Evolutionary conservation across 1,140 invertebrate genomes (phyloP), one percentile per base, ranked within the genome.

Genomic region (Marisa cornuarietis): DNA sequence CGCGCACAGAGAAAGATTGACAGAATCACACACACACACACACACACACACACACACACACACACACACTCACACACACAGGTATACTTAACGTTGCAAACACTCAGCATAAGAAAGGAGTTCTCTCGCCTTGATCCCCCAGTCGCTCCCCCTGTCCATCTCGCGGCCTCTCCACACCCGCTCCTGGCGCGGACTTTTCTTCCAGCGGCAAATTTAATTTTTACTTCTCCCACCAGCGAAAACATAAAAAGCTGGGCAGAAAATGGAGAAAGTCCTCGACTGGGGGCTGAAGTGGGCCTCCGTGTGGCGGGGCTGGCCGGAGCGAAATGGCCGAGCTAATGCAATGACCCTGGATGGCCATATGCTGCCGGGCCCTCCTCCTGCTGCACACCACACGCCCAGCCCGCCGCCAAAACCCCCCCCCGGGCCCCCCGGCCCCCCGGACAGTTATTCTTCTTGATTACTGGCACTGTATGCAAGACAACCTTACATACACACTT

Each of bases 241-340:
- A 77, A 77, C 22, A 62, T 51, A 77, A 69, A 77, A 77, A 77
- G 24, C 63, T 66, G 76, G 14, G 22, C 58, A 22, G 76, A 77
- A 77, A 77, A 77, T 77, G 76, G 76, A 77, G 76, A 68, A 77
- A 77, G 76, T 77, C 76, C 63, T 77, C 49, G 76, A 77, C 63
- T 77, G 76, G 63, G 42, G 54, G 54, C n/a, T n/a, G 65, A 13
- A 24, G n/a, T 24, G 31, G 14, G 31, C 18, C 26, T 8, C n/a
- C 6, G 69, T 24, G 69, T 20, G 51, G 22, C 42, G 26, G n/a
- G 24, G 76, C 16, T 13, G 31, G 62, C 24, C 42, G 31, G 31
- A 76, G 74, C 61, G 76, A 68, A 77, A 77, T 77, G 76, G 68
- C 63, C 76, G 68, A 54, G 76, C 76, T 77, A 69, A 77, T 77